Evolutionary conservation across 2,797 vertebrate species (phyloP).

Genomic region (Pangasius larnaudii): DNA sequence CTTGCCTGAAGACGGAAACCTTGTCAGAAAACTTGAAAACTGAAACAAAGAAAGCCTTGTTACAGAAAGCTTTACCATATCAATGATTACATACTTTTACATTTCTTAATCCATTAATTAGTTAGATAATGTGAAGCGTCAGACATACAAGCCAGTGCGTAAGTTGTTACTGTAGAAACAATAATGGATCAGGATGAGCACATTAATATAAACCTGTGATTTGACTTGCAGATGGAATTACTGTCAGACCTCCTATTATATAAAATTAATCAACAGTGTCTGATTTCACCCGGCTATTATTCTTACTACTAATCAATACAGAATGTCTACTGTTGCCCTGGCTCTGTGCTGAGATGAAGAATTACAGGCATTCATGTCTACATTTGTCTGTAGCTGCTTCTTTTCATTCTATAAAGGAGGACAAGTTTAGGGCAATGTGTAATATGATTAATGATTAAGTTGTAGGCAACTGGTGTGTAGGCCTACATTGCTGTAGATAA

Average conservation of each 20-base stretch:
- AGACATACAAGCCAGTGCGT: not conserved
- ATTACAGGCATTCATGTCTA: not conserved
- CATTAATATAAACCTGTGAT: not conserved
- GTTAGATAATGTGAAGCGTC: not conserved
- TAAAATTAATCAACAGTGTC: not conserved
- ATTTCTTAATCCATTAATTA: not conserved
- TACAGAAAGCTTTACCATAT: not conserved
- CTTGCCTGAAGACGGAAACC: not conserved
- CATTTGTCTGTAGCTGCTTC: not conserved
- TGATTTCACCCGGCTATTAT: not conserved
- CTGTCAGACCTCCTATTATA: not conserved
- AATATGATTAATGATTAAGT: not conserved
- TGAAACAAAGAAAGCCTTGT: not conserved
- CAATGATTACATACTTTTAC: not conserved
- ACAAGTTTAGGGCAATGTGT: not conserved
- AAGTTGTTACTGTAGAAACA: not conserved
- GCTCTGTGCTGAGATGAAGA: not conserved
- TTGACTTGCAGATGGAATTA: not conserved
- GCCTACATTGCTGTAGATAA: not conserved
- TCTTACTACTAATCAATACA: not conserved
- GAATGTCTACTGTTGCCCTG: not conserved
- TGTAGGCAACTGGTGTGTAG: not conserved
- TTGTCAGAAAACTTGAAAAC: not conserved
- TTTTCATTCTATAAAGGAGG: not conserved
- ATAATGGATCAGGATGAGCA: not conserved